phyloP scores from a whole-genome alignment of 2,797 vertebrate genomes.

The Cephalopachus bancanus region DNA sequence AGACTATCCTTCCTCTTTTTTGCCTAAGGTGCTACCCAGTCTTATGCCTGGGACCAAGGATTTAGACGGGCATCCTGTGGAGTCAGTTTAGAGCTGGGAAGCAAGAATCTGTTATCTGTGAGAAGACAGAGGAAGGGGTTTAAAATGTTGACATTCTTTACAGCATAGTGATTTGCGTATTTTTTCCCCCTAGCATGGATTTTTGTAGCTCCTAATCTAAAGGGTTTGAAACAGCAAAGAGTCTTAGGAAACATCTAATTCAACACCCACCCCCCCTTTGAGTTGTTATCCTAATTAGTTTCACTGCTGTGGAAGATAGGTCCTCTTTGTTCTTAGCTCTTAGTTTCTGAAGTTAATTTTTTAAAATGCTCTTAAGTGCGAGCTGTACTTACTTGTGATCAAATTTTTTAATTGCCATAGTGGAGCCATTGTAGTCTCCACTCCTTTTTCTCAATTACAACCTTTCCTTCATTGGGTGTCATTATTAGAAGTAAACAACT shows the following conservation, averaged over 20 bases:
- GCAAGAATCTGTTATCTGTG: background rate
- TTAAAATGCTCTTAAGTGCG: background rate
- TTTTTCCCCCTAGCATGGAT: background rate
- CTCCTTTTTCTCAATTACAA: background rate
- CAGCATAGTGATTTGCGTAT: background rate
- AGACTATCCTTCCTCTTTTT: background rate
- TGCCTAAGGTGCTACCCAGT: background rate
- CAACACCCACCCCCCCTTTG: too few species aligned
- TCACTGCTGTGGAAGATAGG: background rate
- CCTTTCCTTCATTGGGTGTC: background rate
- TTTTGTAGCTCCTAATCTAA: background rate
- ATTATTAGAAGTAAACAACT: background rate
- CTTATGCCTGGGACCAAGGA: background rate
- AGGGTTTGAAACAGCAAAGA: background rate
- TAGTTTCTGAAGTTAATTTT: slow-evolving; percentile 47
- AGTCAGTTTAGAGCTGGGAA: background rate
- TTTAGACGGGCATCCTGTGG: background rate
- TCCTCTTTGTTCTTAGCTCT: background rate
- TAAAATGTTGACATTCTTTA: background rate
- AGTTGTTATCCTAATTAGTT: background rate
- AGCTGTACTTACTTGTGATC: background rate
- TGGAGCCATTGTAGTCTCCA: background rate
- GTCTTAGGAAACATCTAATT: background rate
- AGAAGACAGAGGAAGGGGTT: background rate
- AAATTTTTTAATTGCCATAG: background rate